A percentile compares a stretch with the other conserved stretches of the same genome.
These are phyloP conservation scores for Eulemur rubriventer DNA, from an alignment of 2,797 vertebrate species.

Conservation along the genomic window DNA sequence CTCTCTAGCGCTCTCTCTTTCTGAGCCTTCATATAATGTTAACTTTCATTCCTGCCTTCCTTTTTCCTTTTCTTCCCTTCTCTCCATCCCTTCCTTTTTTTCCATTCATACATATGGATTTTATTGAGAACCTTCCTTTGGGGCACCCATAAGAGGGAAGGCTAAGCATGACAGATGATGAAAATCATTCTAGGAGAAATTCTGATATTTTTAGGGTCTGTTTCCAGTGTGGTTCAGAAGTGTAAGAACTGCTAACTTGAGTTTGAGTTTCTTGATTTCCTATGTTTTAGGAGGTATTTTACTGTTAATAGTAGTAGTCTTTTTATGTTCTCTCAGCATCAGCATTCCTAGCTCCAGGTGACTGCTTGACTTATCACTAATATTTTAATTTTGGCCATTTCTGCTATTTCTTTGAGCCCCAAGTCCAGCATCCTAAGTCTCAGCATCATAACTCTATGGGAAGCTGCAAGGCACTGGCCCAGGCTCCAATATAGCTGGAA, in stretches of 20 bases:
- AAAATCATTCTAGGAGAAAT: not conserved
- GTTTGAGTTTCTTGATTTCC: not conserved
- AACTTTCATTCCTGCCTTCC: not conserved
- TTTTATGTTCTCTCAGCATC: slow-evolving; percentile 41
- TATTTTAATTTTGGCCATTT: slow-evolving; percentile 69
- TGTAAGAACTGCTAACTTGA: not conserved
- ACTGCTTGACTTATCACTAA: slow-evolving; percentile 64
- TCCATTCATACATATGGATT: not conserved
- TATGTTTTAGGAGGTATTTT: slow-evolving; percentile 13
- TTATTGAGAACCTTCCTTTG: not conserved
- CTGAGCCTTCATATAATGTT: not conserved
- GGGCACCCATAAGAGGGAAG: not conserved
- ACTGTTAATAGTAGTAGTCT: not conserved
- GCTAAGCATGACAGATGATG: not conserved
- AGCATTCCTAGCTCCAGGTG: slow-evolving; percentile 42
- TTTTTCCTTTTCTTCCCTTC: not conserved
- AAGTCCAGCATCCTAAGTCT: slow-evolving; percentile 53
- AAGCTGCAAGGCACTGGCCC: not conserved
- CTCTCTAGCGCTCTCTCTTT: not conserved
- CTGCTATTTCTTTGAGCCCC: slow-evolving; percentile 64
- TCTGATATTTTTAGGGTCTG: slow-evolving; percentile 15
- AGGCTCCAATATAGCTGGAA: not conserved
- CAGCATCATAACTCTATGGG: slow-evolving; percentile 19
- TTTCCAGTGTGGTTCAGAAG: not conserved
- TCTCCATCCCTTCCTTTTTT: no score